Evolutionary conservation across 2,797 vertebrate genomes (phyloP).

Genomic region (Cirrhinus molitorella): DNA sequence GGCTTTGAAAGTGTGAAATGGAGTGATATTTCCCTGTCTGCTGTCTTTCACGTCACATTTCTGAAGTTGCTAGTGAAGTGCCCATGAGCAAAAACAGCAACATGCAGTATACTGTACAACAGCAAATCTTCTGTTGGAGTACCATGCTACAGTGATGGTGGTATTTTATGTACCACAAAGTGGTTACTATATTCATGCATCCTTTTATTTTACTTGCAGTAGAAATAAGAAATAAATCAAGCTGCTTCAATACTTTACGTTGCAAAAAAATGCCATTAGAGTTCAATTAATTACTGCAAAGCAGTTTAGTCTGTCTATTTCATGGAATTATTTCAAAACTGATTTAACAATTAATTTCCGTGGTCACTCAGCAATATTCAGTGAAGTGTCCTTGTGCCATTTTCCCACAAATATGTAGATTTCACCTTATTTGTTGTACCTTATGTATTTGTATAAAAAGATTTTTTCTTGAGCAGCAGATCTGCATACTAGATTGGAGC

Average conservation of each 20-base stretch:
- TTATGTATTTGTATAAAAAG: neutral
- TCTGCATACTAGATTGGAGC: too few relatives aligned
- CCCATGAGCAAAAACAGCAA: neutral
- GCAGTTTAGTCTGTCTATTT: too few relatives aligned
- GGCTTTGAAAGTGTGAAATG: constrained; percentile 10
- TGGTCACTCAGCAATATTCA: too few relatives aligned
- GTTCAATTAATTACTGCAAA: neutral
- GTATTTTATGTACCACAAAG: neutral
- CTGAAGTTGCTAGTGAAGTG: constrained; percentile 13
- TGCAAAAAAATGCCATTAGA: neutral
- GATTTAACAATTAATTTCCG: too few relatives aligned
- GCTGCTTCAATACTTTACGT: neutral
- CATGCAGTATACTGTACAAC: neutral
- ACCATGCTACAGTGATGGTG: neutral
- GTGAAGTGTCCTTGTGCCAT: too few relatives aligned
- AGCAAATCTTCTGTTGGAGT: constrained; percentile 1
- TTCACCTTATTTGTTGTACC: too few relatives aligned
- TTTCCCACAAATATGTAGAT: too few relatives aligned
- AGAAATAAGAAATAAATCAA: neutral
- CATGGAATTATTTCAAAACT: too few relatives aligned
- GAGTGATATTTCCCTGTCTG: constrained; percentile 16
- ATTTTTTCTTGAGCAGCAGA: neutral
- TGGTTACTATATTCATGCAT: neutral
- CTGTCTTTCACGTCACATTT: constrained; percentile 5
- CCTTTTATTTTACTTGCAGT: neutral